Percentiles rank a stretch among this genome's conserved stretches.
Conservation (phyloP, 2,888 invertebrate species). For the Athalia circularis region DNA sequence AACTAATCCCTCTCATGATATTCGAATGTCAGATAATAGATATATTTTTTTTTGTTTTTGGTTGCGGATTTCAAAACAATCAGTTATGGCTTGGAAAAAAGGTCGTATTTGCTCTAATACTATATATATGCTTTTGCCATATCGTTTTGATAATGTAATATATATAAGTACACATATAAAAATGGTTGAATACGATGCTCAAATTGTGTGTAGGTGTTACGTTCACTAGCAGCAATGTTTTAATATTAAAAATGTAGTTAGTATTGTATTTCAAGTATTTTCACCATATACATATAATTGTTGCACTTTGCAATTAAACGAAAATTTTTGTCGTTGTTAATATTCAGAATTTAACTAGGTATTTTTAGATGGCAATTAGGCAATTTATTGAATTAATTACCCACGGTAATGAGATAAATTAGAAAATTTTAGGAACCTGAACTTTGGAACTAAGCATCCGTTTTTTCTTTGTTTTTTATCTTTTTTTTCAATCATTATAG, state of each 20-base stretch:
- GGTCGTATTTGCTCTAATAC: conserved; percentile 17
- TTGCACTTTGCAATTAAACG: conserved; percentile 40
- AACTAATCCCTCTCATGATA: background rate
- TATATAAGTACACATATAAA: conserved; percentile 44
- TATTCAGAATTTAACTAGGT: too few relatives aligned
- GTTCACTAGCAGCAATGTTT: conserved; percentile 57
- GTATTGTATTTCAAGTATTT: background rate
- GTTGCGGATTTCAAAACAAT: too few relatives aligned
- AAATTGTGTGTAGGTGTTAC: conserved; percentile 61
- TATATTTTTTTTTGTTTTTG: background rate
- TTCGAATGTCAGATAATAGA: conserved; percentile 10
- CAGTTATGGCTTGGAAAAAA: background rate
- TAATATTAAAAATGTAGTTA: conserved; percentile 55
- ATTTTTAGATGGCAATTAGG: too few relatives aligned
- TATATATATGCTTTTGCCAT: conserved; percentile 57
- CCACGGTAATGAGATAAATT: background rate
- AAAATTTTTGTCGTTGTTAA: background rate
- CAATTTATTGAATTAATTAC: background rate
- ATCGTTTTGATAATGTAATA: conserved; percentile 52
- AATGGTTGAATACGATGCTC: conserved; percentile 61
- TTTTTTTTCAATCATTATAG: too few relatives aligned
- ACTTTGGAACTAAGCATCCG: background rate
- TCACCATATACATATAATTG: too few relatives aligned
- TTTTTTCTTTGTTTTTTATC: background rate
- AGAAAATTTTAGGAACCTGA: background rate